Evolutionary conservation across 2,113 vertebrate genomes (phyloP), one percentile per base, ranked within the genome.

Genomic region (Scomber scombrus): DNA sequence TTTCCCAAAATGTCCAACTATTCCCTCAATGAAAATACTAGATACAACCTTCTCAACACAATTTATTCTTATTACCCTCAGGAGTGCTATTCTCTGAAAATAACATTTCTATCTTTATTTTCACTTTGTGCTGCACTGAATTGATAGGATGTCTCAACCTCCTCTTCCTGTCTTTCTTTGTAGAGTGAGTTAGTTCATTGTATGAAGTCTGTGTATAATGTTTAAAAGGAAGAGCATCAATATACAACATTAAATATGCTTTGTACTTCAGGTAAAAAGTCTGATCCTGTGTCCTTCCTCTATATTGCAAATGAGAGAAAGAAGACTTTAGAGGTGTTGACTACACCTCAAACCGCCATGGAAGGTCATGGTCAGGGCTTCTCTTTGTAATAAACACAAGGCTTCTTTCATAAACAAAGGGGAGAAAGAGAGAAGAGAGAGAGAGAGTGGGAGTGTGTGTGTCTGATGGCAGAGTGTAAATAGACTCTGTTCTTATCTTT

Each of bases 401-500:
- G 70, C 52, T 71, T 85, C 58, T 82, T 85, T 91, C 75, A 88
- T 63, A 75, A 80, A 91, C 78, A 90, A 89, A 82, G 40, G 47
- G 34, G 46, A 40, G 51, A 57, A 49, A 55, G 66, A 71, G 46
- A 78, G 60, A 71, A 57, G 80, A 62, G 78, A 19, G 69, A 19
- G 69, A 16, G 55, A 9, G 61, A 31, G 57, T 21, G 75, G 7
- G 49, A 56, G 52, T 72, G 40, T 60, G 62, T 75, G 54, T n/a
- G 60, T 52, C 45, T 29, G 57, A 46, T 23, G 56, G 19, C 26
- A 57, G 16, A 43, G 65, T 63, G 84, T 75, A 88, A 82, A 89
- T 63, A 90, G 84, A 84, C 78, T 81, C 69, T 73, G 50, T 54
- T 81, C 88, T 93, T 94, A 93, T 94, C 91, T 91, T 75, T 89